These are phyloP conservation scores for Drosophila engyochracea DNA, from an alignment of 2,888 invertebrate genomes.

Conservation along the genomic window DNA sequence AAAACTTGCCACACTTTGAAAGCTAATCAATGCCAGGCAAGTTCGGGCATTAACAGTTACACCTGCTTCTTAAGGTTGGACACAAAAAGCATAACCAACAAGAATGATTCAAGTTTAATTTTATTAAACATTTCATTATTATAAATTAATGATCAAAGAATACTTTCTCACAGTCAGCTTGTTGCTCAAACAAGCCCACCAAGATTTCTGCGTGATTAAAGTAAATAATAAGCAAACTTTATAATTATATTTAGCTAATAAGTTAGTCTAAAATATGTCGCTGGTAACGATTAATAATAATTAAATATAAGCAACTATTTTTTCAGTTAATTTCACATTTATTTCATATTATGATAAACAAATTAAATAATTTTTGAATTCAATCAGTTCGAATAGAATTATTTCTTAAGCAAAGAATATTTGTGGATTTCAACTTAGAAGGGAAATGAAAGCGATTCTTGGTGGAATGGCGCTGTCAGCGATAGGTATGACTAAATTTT, in stretches of 20 bases:
- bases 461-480: neutral
- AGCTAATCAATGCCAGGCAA: constrained; percentile 62
- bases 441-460: neutral
- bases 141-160: neutral
- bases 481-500: constrained; percentile 7
- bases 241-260: neutral
- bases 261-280: neutral
- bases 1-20: constrained; percentile 52
- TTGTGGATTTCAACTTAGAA: neutral
- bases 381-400: neutral
- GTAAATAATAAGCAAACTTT: neutral
- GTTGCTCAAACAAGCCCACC: neutral
- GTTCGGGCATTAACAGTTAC: constrained; percentile 11
- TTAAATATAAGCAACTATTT: neutral
- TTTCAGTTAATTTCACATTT: neutral
- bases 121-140: neutral
- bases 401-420: neutral
- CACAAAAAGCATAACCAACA: neutral
- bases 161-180: neutral
- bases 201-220: neutral
- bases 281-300: neutral
- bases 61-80: neutral
- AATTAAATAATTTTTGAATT: neutral
- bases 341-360: neutral
- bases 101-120: neutral